Base-by-base conservation (phyloP, 2,888 invertebrate species). In the Schizaphis graminum region DNA sequence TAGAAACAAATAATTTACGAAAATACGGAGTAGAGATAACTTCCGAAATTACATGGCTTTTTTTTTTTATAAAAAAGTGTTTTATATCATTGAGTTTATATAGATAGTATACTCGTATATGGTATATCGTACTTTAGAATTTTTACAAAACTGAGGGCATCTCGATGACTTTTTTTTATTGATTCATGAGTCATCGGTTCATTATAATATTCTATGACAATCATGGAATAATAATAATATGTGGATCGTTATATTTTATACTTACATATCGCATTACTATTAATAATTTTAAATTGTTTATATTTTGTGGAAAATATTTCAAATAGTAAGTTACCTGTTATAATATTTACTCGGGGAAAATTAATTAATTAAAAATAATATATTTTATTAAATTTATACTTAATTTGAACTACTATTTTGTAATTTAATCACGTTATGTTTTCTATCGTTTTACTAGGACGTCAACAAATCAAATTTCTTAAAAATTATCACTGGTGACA, bases 401-500 rank as follows among this genome's bases (percentile, higher is more conserved):
- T 24, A 0, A 28, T 85, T 44, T 85, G 4, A 85, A 85, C 0
- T 77, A 85, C 11, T 85, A 85, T 85, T 47, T 47, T 13, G 28
- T 44, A 13, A 24, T 44, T 85, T 44, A 47, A 47, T 85, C 5
- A 85, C 44, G 28, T 41, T 0, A 49, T 89, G 26, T 28, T 57
- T 13, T 11, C 16, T 90, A 49, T 49, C 1, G 0, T 47, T 77
- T 24, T 35, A 49, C 24, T 41, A 91, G 91, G 53, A 91, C 28
- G 91, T 91, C 28, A 91, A 1, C 26, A 77, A 26, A 21, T 16
- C 35, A 53, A 91, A 95, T 95, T 97, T 97, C 95, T 95, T 97
- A 90, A 96, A 96, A 95, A 96, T 97, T 87, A 95, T 97, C 41
- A 95, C 95, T 92, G 97, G 97, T n/a, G 96, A 97, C 95, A 95